Base-by-base conservation (phyloP, 2,797 vertebrate species). In the Myoxocephalus aenaeus region DNA sequence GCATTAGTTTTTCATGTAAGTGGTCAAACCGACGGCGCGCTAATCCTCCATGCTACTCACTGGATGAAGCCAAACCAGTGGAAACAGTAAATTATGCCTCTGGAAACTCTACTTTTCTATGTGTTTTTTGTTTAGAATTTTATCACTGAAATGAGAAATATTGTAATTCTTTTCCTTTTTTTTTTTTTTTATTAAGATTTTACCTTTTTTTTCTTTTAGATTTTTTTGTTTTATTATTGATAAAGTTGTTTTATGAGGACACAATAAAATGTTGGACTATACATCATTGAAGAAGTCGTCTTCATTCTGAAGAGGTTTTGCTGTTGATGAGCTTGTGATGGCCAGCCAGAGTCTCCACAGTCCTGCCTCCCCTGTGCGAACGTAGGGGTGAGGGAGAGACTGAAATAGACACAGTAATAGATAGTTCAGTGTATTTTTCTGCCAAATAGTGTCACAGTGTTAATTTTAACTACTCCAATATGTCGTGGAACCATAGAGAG, bases 391-490 rank as follows among this genome's bases (percentile, higher is more conserved):
- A 76, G 74, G 54, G 68, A 25, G 68, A 46, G 75, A 80, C 91
- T 82, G 82, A 92, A 94, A 94, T 92, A 93, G 92, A 89, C 69
- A 66, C 82, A 78, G 80, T 90, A 85, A 89, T 92, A 87, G 86
- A 91, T 86, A 80, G 85, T 87, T 91, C 83, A 59, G 57, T 80
- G 84, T 85, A 79, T 86, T 79, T 89, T 91, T 80, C 86, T 91
- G 94, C 94, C 94, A 94, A 94, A 94, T 89, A 82, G 94, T 95
- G 94, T 95, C 94, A 93, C 91, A 83, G 92, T 93, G 94, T 95
- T 96, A 95, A 96, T 95, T 95, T 95, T 95, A 96, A 95, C 94
- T 93, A 92, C 94, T 93, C 90, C 94, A 95, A 94, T 95, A 95
- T 95, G 94, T 94, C 64, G 75, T 86, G 89, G 89, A 94, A 90